phyloP scores from a whole-genome alignment of 2,888 invertebrate genomes.

The Argyresthia goedartella region DNA sequence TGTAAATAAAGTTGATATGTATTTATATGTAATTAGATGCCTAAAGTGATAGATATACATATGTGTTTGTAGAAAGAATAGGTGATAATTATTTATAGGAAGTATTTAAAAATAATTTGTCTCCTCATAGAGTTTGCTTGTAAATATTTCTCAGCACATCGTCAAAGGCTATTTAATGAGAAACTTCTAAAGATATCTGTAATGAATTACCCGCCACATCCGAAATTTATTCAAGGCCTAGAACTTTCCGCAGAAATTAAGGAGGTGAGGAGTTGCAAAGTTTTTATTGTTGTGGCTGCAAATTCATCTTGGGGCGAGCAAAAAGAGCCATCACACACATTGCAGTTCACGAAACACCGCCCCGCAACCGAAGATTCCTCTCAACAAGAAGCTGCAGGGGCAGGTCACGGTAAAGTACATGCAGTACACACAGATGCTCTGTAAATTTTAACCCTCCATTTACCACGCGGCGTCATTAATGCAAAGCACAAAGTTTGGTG shows the following conservation, averaged over 20 bases:
- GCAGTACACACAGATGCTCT: conserved; percentile 5
- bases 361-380: no score
- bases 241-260: conserved; percentile 24
- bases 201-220: no score
- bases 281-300: conserved; percentile 37
- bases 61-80: no score
- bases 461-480: not conserved
- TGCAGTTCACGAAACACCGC: not conserved
- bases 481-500: conserved; percentile 3
- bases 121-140: no score
- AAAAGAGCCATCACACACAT: conserved; percentile 2
- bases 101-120: no score
- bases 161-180: no score
- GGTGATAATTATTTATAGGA: no score
- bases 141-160: no score
- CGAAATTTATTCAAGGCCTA: conserved; percentile 3
- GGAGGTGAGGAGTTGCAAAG: conserved; percentile 40
- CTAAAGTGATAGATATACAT: no score
- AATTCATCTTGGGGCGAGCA: conserved; percentile 23
- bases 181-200: no score
- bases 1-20: no score
- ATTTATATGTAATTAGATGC: no score
- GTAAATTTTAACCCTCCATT: conserved; percentile 2
- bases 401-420: not conserved
- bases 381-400: not conserved